Conservation (phyloP, 2,113 vertebrate species). For the Heterotilapia buettikoferi region DNA sequence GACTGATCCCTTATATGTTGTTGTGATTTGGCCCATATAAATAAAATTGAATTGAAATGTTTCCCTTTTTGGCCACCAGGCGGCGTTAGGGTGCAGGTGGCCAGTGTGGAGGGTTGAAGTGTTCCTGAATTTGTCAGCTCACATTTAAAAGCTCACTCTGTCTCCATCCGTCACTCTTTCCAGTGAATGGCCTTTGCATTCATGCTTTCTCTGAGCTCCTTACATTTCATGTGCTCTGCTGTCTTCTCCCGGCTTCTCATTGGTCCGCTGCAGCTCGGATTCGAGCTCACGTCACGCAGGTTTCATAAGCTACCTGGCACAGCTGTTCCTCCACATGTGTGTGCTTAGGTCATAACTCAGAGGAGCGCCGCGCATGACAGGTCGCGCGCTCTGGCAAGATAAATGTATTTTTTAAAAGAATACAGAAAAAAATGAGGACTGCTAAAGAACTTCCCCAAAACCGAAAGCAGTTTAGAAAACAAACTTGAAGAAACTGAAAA, state of each 20-base stretch:
- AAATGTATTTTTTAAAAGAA: neutral
- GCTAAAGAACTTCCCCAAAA: neutral
- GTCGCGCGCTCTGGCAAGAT: neutral
- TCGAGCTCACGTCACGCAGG: neutral
- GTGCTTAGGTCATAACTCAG: slow-evolving; percentile 15
- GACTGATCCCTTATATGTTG: neutral
- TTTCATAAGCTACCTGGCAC: slow-evolving; percentile 31
- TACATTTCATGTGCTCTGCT: neutral
- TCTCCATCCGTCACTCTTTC: slow-evolving; percentile 55
- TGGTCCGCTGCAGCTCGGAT: neutral
- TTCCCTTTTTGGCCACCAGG: slow-evolving; percentile 7
- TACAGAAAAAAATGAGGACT: neutral
- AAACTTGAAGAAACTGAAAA: neutral
- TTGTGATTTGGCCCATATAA: neutral
- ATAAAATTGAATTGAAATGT: neutral
- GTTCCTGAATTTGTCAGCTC: neutral
- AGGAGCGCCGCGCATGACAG: neutral
- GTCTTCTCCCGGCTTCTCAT: neutral
- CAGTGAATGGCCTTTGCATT: slow-evolving; percentile 44
- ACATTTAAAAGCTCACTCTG: neutral
- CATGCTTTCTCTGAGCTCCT: neutral
- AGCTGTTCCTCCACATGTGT: slow-evolving; percentile 43
- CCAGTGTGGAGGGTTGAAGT: neutral
- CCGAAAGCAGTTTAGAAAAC: neutral
- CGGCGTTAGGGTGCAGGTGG: neutral